Percentiles rank a stretch among this genome's conserved stretches.
Conservation (phyloP, 2,113 vertebrate species). For the Syngnathus floridae region DNA sequence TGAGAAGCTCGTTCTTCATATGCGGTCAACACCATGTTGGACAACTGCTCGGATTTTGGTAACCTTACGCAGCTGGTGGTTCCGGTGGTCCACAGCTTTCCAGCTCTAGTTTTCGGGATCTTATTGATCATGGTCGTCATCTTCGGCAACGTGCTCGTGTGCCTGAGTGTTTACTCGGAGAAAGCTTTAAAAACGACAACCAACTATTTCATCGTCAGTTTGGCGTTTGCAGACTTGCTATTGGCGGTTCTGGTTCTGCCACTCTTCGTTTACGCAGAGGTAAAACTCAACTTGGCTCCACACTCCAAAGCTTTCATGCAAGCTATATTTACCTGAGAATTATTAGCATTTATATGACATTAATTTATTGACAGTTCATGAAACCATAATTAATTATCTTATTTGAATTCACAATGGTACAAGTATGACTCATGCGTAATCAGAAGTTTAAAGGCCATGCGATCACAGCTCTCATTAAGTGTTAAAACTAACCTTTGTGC, state of each 20-base stretch:
- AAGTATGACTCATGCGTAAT: not conserved
- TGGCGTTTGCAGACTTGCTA: conserved; percentile 85
- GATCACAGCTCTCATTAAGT: not conserved
- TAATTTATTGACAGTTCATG: too few species aligned
- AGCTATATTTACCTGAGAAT: too few species aligned
- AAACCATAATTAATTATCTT: not conserved
- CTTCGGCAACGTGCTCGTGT: conserved; percentile 85
- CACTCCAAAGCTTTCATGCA: not conserved
- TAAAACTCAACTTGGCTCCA: conserved; percentile 21
- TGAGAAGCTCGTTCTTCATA: conserved; percentile 14
- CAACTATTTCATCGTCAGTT: conserved; percentile 91
- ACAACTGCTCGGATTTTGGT: conserved; percentile 33
- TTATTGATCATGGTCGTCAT: conserved; percentile 77
- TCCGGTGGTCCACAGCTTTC: conserved; percentile 51
- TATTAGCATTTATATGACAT: too few species aligned
- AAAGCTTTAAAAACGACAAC: conserved; percentile 89
- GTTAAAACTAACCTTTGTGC: conserved; percentile 18
- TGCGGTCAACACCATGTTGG: conserved; percentile 50
- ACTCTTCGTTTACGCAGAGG: conserved; percentile 80
- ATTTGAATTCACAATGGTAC: not conserved
- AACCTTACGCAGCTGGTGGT: conserved; percentile 41
- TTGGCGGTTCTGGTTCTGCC: conserved; percentile 87
- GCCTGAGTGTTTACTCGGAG: conserved; percentile 83
- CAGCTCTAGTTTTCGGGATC: conserved; percentile 77
- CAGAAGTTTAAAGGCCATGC: too few species aligned